Evolutionary conservation across 1,140 invertebrate genomes (phyloP).

Genomic region (Drosophila elegans): DNA sequence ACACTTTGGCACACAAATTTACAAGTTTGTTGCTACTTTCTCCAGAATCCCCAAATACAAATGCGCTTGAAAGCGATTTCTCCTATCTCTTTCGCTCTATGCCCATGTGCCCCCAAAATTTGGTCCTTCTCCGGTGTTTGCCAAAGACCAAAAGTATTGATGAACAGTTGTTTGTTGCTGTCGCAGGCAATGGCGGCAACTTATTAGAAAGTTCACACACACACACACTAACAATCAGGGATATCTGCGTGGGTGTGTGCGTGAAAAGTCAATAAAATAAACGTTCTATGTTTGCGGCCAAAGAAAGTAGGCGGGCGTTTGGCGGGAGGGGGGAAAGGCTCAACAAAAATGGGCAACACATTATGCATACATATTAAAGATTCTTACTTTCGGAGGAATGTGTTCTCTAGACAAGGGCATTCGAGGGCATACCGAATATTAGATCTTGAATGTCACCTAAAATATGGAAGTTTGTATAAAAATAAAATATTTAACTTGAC

Average conservation of each 20-base stretch:
- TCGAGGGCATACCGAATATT: not conserved
- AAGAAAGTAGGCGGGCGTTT: constrained; percentile 25
- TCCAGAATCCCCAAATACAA: constrained; percentile 35
- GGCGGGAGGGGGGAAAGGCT: not conserved
- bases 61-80: constrained; percentile 43
- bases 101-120: not conserved
- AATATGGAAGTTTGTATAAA: too few relatives aligned
- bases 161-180: constrained; percentile 79
- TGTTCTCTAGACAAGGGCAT: constrained; percentile 22
- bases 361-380: constrained; percentile 70
- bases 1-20: constrained; percentile 77
- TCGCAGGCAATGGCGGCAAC: constrained; percentile 66
- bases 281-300: constrained; percentile 67
- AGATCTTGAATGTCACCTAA: too few relatives aligned
- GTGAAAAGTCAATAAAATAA: constrained; percentile 79
- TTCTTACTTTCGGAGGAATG: constrained; percentile 32
- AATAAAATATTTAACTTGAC: too few relatives aligned
- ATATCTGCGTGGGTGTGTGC: constrained; percentile 32
- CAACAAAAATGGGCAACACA: constrained; percentile 70
- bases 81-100: not conserved
- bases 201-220: constrained; percentile 75
- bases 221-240: constrained; percentile 33
- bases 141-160: constrained; percentile 74
- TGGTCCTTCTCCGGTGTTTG: constrained; percentile 42
- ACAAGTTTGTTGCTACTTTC: constrained; percentile 71